Base-by-base conservation (phyloP, 2,797 vertebrate genomes). In the Lindbergichthys nudifrons region DNA sequence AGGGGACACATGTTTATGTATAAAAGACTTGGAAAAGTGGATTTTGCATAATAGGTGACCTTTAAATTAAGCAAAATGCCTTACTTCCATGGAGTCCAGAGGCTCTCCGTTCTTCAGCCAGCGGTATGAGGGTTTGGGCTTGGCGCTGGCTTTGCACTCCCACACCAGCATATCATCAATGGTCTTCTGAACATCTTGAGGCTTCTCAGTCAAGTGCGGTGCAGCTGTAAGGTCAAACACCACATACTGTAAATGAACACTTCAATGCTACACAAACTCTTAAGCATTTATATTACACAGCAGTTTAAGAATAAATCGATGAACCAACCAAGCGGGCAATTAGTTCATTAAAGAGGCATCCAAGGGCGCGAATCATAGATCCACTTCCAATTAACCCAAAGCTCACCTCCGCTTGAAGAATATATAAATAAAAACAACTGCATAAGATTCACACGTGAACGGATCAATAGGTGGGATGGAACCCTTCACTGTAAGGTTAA, bases 81-180 rank as follows among this genome's bases (percentile, higher is more conserved):
- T 69, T 66, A 98, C 97, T 95, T 95, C 94, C 82, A 94, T 88
- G 16, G 95, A 92, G 81, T 96, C 89, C 74, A 99, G 92, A 0
- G 92, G 89, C 75, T 97, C 95, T 16, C 98, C 97, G 0, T 99
- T 98, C 86, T 96, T 99, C 71, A 98, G 93, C 98, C 98, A 99
- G 79, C 88, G 94, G 88, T 98, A 98, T 0, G 96, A 96, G 46
- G 97, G 96, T n/a, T 97, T 97, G 0, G 97, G 98, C 51, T 96
- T 96, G 19, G 96, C 97, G 0, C 86, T 97, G 1, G 98, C 98
- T 59, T 95, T 97, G 85, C 98, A 99, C 11, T 98, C 97, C 96
- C 97, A 97, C 58, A 92, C 61, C 10, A 98, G 92, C 3, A 92
- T 95, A 47, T 98, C 97, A 65, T 98, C 97, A 0, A 98, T 96